phyloP scores from a whole-genome alignment of 2,113 vertebrate genomes.

The Lepus americanus region DNA sequence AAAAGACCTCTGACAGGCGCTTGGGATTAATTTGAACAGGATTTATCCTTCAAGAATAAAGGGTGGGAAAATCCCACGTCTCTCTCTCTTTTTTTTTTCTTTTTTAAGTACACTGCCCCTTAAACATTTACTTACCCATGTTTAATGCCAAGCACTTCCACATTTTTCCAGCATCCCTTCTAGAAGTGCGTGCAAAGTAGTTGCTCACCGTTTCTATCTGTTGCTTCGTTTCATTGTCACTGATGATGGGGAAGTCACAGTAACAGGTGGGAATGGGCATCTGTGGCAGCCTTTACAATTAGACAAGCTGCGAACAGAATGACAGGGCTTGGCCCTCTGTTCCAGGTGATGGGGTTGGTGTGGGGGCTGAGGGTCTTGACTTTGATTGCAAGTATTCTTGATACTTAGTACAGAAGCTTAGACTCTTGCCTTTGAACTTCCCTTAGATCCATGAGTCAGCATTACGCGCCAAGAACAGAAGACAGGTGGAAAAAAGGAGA shows the following conservation, averaged over 20 bases:
- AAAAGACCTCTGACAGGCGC: neutral
- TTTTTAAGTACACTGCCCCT: neutral
- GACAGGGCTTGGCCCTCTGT: neutral
- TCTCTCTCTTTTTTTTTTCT: neutral
- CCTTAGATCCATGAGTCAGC: constrained; percentile 95
- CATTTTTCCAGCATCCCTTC: neutral
- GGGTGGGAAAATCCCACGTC: neutral
- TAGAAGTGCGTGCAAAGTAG: neutral
- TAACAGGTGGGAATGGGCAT: neutral
- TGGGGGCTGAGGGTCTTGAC: too few species aligned
- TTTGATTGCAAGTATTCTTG: neutral
- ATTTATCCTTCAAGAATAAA: neutral
- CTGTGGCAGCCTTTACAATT: neutral
- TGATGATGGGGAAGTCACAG: neutral
- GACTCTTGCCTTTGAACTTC: neutral
- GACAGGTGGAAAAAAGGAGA: constrained; percentile 93
- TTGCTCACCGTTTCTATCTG: neutral
- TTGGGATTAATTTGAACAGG: neutral
- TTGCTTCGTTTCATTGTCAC: neutral
- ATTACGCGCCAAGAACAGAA: constrained; percentile 94
- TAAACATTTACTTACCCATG: neutral
- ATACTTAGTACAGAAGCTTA: neutral
- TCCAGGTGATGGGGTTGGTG: neutral
- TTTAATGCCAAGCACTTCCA: neutral
- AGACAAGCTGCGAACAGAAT: neutral